phyloP scores from a whole-genome alignment of 2,113 vertebrate genomes.

The Tragulus kanchil region DNA sequence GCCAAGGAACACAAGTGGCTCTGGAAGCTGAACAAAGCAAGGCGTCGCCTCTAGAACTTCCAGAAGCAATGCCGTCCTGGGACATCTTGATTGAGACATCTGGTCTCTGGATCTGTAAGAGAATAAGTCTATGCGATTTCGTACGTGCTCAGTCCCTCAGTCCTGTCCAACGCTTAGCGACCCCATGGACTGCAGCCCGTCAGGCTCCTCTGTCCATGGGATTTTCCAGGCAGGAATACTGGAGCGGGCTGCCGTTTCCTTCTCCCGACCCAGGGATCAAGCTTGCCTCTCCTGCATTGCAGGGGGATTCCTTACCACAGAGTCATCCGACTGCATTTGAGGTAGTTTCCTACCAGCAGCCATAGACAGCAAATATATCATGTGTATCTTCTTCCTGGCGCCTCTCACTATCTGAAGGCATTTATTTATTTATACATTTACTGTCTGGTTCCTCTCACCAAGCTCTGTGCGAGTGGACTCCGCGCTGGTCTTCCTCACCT shows the following conservation, averaged over 20 bases:
- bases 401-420: neutral
- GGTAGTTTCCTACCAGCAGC: neutral
- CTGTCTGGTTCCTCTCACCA: neutral
- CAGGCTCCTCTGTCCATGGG: neutral
- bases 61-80: neutral
- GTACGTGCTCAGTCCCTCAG: neutral
- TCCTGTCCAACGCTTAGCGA: neutral
- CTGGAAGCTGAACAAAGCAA: neutral
- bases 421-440: neutral
- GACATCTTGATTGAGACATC: neutral
- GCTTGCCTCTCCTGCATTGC: neutral
- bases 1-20: too few relatives aligned
- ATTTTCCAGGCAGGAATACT: neutral
- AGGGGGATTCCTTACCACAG: neutral
- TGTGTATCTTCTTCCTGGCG: neutral
- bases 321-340: neutral
- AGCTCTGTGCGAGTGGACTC: neutral
- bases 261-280: neutral
- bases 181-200: neutral
- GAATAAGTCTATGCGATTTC: too few relatives aligned
- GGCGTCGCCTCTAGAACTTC: neutral
- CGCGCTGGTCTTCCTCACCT: fast-evolving
- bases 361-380: neutral
- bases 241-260: neutral
- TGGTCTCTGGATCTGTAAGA: neutral